These are phyloP conservation scores for Triplophysa bombifrons DNA, from an alignment of 2,797 vertebrate species.

Conservation along the genomic window DNA sequence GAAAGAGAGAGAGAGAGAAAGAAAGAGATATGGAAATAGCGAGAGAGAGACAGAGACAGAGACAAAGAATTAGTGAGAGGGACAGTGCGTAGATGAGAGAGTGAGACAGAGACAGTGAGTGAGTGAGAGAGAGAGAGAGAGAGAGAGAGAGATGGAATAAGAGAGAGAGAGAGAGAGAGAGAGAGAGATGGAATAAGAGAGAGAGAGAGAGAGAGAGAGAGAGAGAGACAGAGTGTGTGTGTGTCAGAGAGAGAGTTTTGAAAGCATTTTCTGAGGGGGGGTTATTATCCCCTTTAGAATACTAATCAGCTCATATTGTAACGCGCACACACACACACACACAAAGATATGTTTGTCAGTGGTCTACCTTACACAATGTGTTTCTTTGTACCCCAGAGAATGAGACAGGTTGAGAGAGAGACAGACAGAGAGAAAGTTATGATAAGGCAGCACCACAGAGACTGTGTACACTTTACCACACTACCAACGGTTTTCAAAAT, in stretches of 20 bases:
- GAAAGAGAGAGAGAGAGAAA: background rate
- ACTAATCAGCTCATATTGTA: constrained; percentile 76
- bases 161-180: too few species aligned
- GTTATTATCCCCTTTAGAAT: constrained; percentile 73
- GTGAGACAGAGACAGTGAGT: too few species aligned
- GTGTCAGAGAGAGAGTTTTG: background rate
- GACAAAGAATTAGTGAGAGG: too few species aligned
- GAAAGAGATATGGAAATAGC: too few species aligned
- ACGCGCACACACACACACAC: constrained; percentile 51
- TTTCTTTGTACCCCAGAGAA: constrained; percentile 71
- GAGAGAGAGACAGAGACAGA: too few species aligned
- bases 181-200: too few species aligned
- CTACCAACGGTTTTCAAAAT: too few species aligned
- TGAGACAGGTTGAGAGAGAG: constrained; percentile 32
- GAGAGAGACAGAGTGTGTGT: too few species aligned
- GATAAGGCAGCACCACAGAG: background rate
- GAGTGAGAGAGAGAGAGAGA: too few species aligned
- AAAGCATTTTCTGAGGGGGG: constrained; percentile 38
- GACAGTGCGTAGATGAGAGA: too few species aligned
- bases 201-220: too few species aligned
- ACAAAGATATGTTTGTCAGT: constrained; percentile 75
- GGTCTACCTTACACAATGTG: constrained; percentile 73
- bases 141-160: too few species aligned
- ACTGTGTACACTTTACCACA: background rate
- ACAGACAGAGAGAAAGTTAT: constrained; percentile 26